phyloP scores from a whole-genome alignment of 2,797 vertebrate species.

The Spheniscus humboldti region DNA sequence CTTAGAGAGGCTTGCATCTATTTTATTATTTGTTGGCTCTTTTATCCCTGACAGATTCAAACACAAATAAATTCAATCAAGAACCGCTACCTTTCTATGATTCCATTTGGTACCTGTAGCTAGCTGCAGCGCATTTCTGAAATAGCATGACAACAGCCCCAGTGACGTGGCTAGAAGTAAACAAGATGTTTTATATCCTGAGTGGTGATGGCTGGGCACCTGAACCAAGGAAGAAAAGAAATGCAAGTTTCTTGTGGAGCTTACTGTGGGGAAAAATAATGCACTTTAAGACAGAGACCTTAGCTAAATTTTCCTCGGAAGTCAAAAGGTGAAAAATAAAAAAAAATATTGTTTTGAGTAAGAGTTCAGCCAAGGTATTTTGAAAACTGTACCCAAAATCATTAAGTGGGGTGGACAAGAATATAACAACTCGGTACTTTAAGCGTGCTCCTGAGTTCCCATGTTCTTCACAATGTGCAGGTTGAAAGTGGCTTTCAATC shows the following conservation, averaged over 20 bases:
- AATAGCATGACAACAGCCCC: constrained; percentile 71
- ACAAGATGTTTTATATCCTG: constrained; percentile 65
- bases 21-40: constrained; percentile 77
- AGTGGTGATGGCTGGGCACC: constrained; percentile 70
- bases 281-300: constrained; percentile 63
- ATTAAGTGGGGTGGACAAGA: constrained; percentile 39
- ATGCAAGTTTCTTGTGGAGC: constrained; percentile 3
- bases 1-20: constrained; percentile 70
- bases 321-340: constrained; percentile 70
- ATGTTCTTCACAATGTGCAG: not conserved
- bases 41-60: constrained; percentile 71
- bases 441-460: not conserved
- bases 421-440: not conserved
- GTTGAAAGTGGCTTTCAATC: not conserved
- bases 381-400: constrained; percentile 64
- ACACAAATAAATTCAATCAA: constrained; percentile 66
- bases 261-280: constrained; percentile 73
- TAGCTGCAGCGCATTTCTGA: constrained; percentile 61
- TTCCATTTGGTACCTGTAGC: constrained; percentile 67
- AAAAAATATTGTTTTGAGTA: constrained; percentile 63
- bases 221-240: constrained; percentile 41
- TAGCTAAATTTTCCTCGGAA: constrained; percentile 64
- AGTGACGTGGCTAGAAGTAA: constrained; percentile 63
- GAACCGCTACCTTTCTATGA: constrained; percentile 59
- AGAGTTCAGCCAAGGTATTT: constrained; percentile 37